phyloP scores from a whole-genome alignment of 2,888 invertebrate genomes.

The Tachina lurida region DNA sequence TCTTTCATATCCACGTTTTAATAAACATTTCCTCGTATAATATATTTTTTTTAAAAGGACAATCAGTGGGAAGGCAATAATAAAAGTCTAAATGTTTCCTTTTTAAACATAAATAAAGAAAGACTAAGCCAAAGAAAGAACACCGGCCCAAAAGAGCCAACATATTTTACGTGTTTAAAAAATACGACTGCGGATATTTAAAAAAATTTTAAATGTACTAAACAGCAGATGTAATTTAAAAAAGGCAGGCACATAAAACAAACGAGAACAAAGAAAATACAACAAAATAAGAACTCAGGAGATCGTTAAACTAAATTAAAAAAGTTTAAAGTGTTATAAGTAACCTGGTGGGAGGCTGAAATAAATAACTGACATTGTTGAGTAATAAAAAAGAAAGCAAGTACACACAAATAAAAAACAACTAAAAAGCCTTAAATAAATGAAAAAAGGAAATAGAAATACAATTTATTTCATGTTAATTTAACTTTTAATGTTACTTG shows the following conservation, averaged over 20 bases:
- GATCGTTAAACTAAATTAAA: slow-evolving; percentile 63
- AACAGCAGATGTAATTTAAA: neutral
- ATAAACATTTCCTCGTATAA: no score
- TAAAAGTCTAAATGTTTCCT: slow-evolving; percentile 8
- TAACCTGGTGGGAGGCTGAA: neutral
- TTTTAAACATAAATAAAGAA: neutral
- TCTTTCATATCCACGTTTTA: no score
- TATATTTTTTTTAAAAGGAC: neutral
- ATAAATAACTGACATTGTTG: slow-evolving; percentile 6
- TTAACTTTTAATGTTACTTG: slow-evolving; percentile 38
- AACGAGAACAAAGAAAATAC: neutral
- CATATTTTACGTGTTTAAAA: slow-evolving; percentile 4
- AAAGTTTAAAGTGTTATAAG: slow-evolving; percentile 59
- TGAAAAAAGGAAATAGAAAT: slow-evolving; percentile 1
- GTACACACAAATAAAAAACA: neutral
- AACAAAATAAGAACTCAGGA: neutral
- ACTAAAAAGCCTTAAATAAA: neutral
- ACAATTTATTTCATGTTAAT: slow-evolving; percentile 53
- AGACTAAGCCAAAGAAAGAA: neutral
- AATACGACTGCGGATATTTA: neutral
- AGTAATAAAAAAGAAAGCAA: slow-evolving; percentile 19
- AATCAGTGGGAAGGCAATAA: slow-evolving; percentile 17
- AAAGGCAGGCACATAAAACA: neutral
- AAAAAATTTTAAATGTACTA: slow-evolving; percentile 37
- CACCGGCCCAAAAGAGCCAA: neutral